Evolutionary conservation across 2,797 vertebrate species (phyloP), one percentile per base, ranked within the genome.

Genomic region (Tachyglossus aculeatus): DNA sequence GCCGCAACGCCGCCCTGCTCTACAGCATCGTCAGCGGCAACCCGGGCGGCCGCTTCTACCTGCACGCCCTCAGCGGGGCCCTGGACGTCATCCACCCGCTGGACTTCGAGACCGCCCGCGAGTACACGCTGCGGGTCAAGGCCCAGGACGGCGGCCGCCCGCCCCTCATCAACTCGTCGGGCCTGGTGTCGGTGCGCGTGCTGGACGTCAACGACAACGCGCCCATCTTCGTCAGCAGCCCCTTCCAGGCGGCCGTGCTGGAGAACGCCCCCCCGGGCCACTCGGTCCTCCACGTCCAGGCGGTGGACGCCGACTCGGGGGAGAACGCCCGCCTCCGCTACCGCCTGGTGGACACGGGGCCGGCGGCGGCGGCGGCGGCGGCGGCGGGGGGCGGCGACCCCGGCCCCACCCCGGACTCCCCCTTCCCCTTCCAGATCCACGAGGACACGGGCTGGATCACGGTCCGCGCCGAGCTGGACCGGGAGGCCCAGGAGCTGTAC

Each of bases 11-110:
- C 13, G 96, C 95, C 74, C 93, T 99, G 6, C 96, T 97, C 67
- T 99, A 97, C 85, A 98, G 98, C 84, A 98, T 99, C 29, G 95
- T 98, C 71, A 98, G 96, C 0, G 98, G 98, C 34, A 99, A 99
- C 33, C 91, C 97, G 16, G 96, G 93, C 80, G 97, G 98, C 1
- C 98, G 99, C 85, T 99, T 99, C 84, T 96, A 97, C 86, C 97
- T 99, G 67, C 95, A 99, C 65, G 94, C 97, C 0, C 94, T 96
- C 32, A 98, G 94, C 0, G 98, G 98, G 0, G 93, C 94, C 51
- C 96, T 99, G 0, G 96, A 98, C 12, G 91, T 99, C 47, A 98
- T 98, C 73, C 97, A 98, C 59, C 95, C 97, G 2, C 83, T 99
- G 89, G 97, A 99, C 86, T 99, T 96, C 0, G 98, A 99, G 91